A percentile compares a stretch with the other conserved stretches of the same genome.
Evolutionary conservation across 1,140 invertebrate genomes (phyloP).

Genomic region (Heliconius hermathena): DNA sequence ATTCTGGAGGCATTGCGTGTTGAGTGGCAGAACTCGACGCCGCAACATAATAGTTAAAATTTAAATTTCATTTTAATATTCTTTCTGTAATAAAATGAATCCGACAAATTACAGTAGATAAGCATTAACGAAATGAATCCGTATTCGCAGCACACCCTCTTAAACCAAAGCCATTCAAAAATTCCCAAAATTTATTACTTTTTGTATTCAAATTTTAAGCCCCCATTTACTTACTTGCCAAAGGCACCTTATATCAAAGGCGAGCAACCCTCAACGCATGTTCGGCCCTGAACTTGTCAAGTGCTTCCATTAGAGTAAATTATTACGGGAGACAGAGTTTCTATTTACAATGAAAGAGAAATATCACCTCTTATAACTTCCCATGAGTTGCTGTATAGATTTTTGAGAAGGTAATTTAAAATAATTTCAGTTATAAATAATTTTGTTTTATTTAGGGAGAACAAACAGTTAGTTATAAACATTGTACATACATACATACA

Average conservation of each 20-base stretch:
- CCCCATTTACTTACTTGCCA: background rate
- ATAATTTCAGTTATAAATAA: no score
- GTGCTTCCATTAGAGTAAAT: slow-evolving; percentile 32
- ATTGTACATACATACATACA: background rate
- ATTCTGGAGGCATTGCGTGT: no score
- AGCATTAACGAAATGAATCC: background rate
- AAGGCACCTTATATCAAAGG: background rate
- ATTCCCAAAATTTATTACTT: background rate
- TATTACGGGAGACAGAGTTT: slow-evolving; percentile 8
- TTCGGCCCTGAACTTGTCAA: slow-evolving; percentile 34
- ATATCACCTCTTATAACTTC: background rate
- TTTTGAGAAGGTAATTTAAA: background rate
- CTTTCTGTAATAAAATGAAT: no score
- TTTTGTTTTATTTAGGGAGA: background rate
- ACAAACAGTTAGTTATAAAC: background rate
- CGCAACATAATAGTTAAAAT: no score
- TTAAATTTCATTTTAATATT: no score
- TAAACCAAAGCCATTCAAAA: background rate
- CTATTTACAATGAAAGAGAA: background rate
- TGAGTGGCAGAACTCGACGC: no score
- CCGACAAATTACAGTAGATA: background rate
- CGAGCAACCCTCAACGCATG: slow-evolving; percentile 10
- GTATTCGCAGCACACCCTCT: background rate
- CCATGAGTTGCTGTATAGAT: background rate
- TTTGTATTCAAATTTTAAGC: background rate